Evolutionary conservation across 1,140 invertebrate species (phyloP).

Genomic region (Calephelis nemesis): DNA sequence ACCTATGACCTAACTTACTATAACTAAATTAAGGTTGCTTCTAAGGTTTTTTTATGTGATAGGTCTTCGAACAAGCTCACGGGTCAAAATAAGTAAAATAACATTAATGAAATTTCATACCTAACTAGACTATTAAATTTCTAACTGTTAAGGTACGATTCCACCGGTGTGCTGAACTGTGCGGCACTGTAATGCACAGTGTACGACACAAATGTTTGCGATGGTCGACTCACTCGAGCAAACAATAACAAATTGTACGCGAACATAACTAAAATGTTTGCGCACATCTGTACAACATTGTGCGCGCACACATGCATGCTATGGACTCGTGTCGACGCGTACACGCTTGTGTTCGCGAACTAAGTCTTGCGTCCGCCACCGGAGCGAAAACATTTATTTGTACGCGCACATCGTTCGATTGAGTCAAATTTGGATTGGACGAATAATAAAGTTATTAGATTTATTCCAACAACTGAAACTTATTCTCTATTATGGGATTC

Average conservation of each 20-base stretch:
- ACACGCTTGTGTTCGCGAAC: constrained; percentile 23
- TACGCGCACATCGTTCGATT: constrained; percentile 9
- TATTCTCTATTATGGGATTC: constrained; percentile 19
- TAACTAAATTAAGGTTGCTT: too few species aligned
- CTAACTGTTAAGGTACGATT: too few species aligned
- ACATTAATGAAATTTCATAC: too few species aligned
- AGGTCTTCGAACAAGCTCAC: too few species aligned
- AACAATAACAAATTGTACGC: constrained; percentile 31
- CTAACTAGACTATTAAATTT: too few species aligned
- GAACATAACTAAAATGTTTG: constrained; percentile 27
- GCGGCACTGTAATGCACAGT: constrained; percentile 22
- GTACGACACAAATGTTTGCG: constrained; percentile 19
- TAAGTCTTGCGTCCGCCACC: constrained; percentile 25
- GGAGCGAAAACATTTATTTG: constrained; percentile 27
- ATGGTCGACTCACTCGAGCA: constrained; percentile 25
- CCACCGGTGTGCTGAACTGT: too few species aligned
- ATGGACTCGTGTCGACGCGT: constrained; percentile 20
- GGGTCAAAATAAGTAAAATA: too few species aligned
- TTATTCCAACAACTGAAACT: constrained; percentile 22
- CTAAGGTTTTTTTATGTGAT: too few species aligned
- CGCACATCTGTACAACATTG: too few species aligned
- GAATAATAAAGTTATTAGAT: constrained; percentile 25
- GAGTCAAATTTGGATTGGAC: constrained; percentile 24
- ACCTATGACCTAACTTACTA: too few species aligned
- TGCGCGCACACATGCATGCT: too few species aligned